phyloP scores from a whole-genome alignment of 2,888 invertebrate genomes.

The Bellardia pandia region DNA sequence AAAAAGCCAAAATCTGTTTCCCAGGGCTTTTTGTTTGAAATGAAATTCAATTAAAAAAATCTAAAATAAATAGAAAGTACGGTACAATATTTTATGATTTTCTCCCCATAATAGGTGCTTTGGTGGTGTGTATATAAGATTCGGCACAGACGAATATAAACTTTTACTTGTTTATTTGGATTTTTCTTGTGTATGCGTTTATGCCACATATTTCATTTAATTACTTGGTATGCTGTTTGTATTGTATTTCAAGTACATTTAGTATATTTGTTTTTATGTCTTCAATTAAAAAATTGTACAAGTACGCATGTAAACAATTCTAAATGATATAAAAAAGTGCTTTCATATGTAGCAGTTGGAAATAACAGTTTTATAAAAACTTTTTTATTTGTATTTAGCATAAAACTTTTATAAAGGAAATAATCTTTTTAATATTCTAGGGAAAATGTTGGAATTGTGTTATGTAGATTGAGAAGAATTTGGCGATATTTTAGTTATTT shows the following conservation, averaged over 20 bases:
- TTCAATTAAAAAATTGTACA: constrained; percentile 4
- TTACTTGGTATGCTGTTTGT: constrained; percentile 42
- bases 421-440: neutral
- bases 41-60: too few species aligned
- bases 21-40: too few species aligned
- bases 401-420: neutral
- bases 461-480: too few species aligned
- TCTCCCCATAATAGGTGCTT: too few species aligned
- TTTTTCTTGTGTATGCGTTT: constrained; percentile 36
- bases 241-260: constrained; percentile 35
- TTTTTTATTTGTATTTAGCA: neutral
- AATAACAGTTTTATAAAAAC: neutral
- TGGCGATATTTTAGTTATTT: too few species aligned
- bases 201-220: constrained; percentile 54
- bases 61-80: too few species aligned
- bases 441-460: neutral
- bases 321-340: neutral
- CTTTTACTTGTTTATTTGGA: neutral
- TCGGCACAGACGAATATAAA: too few species aligned
- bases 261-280: constrained; percentile 58
- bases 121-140: too few species aligned
- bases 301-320: neutral
- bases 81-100: too few species aligned
- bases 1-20: too few species aligned
- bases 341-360: constrained; percentile 7